Evolutionary conservation across 2,888 invertebrate genomes (phyloP).

Genomic region (Diogma glabrata): DNA sequence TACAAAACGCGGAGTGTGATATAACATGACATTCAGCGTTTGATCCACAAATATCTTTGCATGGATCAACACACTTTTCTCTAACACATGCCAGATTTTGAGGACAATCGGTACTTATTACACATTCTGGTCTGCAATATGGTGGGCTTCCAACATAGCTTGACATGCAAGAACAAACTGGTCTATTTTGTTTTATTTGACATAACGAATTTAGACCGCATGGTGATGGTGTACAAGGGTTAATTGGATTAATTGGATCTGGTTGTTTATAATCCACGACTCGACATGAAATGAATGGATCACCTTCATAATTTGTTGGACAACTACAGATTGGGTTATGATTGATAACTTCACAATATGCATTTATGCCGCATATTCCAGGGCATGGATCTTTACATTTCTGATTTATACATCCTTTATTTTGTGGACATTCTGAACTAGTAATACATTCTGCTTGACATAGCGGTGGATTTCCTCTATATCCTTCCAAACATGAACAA

Average conservation of each 20-base stretch:
- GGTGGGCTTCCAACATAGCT: slow-evolving; percentile 74
- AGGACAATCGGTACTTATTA: slow-evolving; percentile 71
- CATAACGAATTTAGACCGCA: slow-evolving; percentile 78
- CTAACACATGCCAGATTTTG: slow-evolving; percentile 65
- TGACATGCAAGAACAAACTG: slow-evolving; percentile 68
- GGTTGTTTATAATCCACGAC: slow-evolving; percentile 29
- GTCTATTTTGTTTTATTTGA: slow-evolving; percentile 62
- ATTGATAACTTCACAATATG: slow-evolving; percentile 66
- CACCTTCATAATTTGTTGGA: slow-evolving; percentile 59
- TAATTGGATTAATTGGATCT: slow-evolving; percentile 29
- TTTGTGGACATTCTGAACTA: slow-evolving; percentile 69
- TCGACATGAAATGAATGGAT: slow-evolving; percentile 63
- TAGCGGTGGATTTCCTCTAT: slow-evolving; percentile 66
- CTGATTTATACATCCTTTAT: slow-evolving; percentile 65
- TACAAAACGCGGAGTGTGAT: slow-evolving; percentile 70
- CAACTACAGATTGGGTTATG: slow-evolving; percentile 82
- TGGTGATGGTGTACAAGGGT: slow-evolving; percentile 51
- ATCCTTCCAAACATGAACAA: slow-evolving; percentile 68
- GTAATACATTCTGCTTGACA: slow-evolving; percentile 78
- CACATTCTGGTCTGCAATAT: slow-evolving; percentile 71
- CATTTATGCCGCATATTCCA: slow-evolving; percentile 66
- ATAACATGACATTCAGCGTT: slow-evolving; percentile 71
- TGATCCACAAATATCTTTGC: slow-evolving; percentile 60
- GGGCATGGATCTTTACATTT: slow-evolving; percentile 75
- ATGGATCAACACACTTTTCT: slow-evolving; percentile 75